Conservation (phyloP, 2,888 invertebrate species). For the Pterostichus niger region DNA sequence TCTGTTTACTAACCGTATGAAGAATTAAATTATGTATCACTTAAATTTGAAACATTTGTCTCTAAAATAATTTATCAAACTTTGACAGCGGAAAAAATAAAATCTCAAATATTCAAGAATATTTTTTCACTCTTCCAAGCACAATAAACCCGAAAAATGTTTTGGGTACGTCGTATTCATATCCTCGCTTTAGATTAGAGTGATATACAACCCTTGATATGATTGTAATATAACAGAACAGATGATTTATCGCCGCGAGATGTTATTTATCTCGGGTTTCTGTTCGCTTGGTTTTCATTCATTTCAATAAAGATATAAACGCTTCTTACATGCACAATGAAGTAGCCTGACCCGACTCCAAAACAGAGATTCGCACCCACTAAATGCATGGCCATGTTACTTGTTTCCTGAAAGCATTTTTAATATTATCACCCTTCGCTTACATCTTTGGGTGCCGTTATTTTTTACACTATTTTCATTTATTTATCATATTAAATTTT, state of each 20-base stretch:
- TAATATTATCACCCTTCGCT: neutral
- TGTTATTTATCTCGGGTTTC: neutral
- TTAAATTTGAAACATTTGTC: too few relatives aligned
- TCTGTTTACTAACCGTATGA: too few relatives aligned
- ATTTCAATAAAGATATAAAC: conserved; percentile 46
- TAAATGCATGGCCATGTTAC: conserved; percentile 49
- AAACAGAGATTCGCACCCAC: conserved; percentile 55
- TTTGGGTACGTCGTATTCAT: too few relatives aligned
- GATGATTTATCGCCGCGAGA: conserved; percentile 22
- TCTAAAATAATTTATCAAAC: too few relatives aligned
- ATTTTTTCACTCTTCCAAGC: neutral
- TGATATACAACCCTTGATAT: conserved; percentile 24
- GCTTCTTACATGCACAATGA: conserved; percentile 60
- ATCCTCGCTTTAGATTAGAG: too few relatives aligned
- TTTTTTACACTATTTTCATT: neutral
- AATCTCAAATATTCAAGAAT: too few relatives aligned
- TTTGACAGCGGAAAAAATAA: too few relatives aligned
- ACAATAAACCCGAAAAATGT: neutral
- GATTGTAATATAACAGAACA: conserved; percentile 1
- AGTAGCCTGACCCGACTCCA: conserved; percentile 58
- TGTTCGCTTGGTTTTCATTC: conserved; percentile 12
- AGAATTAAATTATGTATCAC: too few relatives aligned
- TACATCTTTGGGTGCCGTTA: neutral
- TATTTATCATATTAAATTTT: too few relatives aligned
- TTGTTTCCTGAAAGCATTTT: conserved; percentile 36